A percentile compares a stretch with the other conserved stretches of the same genome.
phyloP scores from a whole-genome alignment of 2,888 invertebrate species.

The Miltochrista miniata region DNA sequence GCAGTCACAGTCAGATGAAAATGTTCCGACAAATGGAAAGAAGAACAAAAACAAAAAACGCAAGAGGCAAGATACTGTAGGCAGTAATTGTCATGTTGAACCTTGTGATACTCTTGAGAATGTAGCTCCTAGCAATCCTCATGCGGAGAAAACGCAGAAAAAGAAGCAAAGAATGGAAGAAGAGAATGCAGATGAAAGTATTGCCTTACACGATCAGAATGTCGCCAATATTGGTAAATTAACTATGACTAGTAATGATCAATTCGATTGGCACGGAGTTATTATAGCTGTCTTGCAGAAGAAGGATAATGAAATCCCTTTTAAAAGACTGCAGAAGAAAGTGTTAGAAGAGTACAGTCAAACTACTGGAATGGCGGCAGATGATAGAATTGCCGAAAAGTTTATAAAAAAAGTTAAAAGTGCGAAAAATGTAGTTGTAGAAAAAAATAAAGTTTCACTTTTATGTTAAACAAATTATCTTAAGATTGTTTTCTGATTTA shows the following conservation, averaged over 20 bases:
- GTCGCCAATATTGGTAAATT: constrained; percentile 70
- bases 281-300: constrained; percentile 77
- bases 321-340: constrained; percentile 91
- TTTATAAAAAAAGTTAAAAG: constrained; percentile 89
- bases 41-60: constrained; percentile 64
- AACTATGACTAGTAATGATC: constrained; percentile 51
- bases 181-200: constrained; percentile 61
- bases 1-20: too few relatives aligned
- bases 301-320: constrained; percentile 85
- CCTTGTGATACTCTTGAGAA: constrained; percentile 32
- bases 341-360: constrained; percentile 86
- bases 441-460: constrained; percentile 84
- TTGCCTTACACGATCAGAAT: constrained; percentile 74
- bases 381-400: constrained; percentile 87
- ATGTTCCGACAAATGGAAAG: constrained; percentile 39
- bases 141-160: constrained; percentile 51
- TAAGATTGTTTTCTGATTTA: constrained; percentile 2
- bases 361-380: constrained; percentile 75
- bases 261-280: constrained; percentile 79
- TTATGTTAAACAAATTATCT: constrained; percentile 42
- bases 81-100: constrained; percentile 50
- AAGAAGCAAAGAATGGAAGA: constrained; percentile 67
- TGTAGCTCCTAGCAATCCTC: constrained; percentile 29
- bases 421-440: constrained; percentile 84
- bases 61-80: constrained; percentile 71